Evolutionary conservation across 2,113 vertebrate species (phyloP), one percentile per base, ranked within the genome.

Genomic region (Triplophysa tibetana): DNA sequence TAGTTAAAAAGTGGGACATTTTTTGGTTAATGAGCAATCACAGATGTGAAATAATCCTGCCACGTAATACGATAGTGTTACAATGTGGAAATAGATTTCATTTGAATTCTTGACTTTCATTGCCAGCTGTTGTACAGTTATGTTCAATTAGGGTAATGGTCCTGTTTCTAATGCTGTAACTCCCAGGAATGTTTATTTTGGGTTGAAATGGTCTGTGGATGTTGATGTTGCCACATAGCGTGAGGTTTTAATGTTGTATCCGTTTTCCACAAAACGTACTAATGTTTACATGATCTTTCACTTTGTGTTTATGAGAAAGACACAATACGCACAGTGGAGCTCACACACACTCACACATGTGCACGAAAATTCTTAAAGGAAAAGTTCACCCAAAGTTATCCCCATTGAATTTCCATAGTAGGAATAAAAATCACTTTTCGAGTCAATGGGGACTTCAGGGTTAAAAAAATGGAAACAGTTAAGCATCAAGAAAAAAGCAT

Each of bases 251-350:
- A 70, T 21, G 43, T 43, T 11, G 23, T 45, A 33, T 58, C 64
- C 21, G 43, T 70, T 75, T 79, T 60, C 68, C 65, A 58, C 21
- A 70, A 8, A 13, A 26, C 48, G 74, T 83, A 78, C 56, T 83
- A 52, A 75, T 66, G 68, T 76, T 75, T 79, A 70, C 43, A 79
- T 64, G 19, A 77, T 62, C 19, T 75, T 24, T 68, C 74, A n/a
- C 26, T 56, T n/a, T 70, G 9, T 33, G 50, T 70, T 29, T 54
- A 50, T 2, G 0, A 33, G 50, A 52, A 70, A 70, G n/a, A 10
- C 19, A 54, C 48, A 33, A 17, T 48, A 56, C 6, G 4, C 17
- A 56, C 1, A 56, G 17, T n/a, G n/a, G n/a, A n/a, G n/a, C n/a
- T n/a, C n/a, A n/a, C n/a, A n/a, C n/a, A n/a, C n/a, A n/a, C n/a